Evolutionary conservation across 2,888 invertebrate species (phyloP), one percentile per base, ranked within the genome.

Genomic region (Villa cingulata): DNA sequence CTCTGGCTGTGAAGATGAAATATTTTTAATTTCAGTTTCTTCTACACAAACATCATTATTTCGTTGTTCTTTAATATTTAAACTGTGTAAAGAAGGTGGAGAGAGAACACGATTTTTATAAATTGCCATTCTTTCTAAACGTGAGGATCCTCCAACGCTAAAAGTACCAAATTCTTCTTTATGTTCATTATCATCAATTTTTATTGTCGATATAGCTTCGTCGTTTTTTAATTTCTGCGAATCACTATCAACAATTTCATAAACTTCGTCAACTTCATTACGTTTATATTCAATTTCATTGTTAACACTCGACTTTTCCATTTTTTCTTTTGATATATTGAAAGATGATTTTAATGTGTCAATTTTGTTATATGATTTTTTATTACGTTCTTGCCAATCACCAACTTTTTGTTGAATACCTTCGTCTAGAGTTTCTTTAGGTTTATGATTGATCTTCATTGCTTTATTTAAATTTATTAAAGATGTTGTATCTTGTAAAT

Each of bases 331-430:
- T n/a, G n/a, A n/a, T n/a, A n/a, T n/a, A 27, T 27, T 1, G 27
- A 27, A 27, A 27, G 27, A 27, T 27, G 6, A 9, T 27, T 27
- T 27, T 27, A 27, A 27, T 9, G 6, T 27, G 6, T 6, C 10
- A 27, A 27, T 10, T 9, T 6, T 9, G 12, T 12, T 32, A 14
- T 37, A 41, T 3, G 37, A 37, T 29, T 41, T 34, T 16, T 46
- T 15, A 39, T 51, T 51, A 14, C 45, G 39, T 29, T 41, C 16
- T 27, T 46, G 47, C 51, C 51, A 51, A 42, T 51, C 51, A 2
- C 18, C 40, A n/a, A 46, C 47, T 41, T 51, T 51, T 15, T 42
- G 32, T 16, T 45, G 46, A 18, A 46, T 32, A 12, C 12, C 12
- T 15, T 41, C 48, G 27, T 37, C 40, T 17, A 39, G 37, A 41